Evolutionary conservation across 2,888 invertebrate genomes (phyloP).

Genomic region (Rhingia rostrata): DNA sequence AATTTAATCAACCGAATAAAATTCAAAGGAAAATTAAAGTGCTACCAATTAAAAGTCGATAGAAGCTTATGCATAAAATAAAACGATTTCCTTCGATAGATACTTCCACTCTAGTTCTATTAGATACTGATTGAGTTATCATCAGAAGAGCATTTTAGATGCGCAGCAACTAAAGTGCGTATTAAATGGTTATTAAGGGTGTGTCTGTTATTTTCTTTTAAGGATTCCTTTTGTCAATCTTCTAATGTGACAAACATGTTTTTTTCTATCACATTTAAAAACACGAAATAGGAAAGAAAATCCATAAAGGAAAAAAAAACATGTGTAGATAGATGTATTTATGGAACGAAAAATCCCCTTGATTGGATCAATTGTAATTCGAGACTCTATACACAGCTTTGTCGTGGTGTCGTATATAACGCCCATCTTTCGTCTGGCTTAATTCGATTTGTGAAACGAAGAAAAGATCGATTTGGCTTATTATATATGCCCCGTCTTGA

Average conservation of each 20-base stretch:
- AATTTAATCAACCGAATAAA: constrained; percentile 1
- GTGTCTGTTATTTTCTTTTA: constrained; percentile 40
- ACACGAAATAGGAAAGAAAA: not conserved
- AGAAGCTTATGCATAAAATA: constrained; percentile 30
- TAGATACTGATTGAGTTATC: constrained; percentile 65
- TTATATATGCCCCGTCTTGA: constrained; percentile 62
- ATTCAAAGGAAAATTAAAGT: constrained; percentile 11
- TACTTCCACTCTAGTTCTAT: constrained; percentile 28
- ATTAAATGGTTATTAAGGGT: constrained; percentile 67
- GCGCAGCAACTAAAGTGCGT: constrained; percentile 55
- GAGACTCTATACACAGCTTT: constrained; percentile 41
- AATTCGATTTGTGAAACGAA: constrained; percentile 64
- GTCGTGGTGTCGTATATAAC: constrained; percentile 9
- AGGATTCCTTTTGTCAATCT: not conserved
- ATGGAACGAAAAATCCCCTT: constrained; percentile 55
- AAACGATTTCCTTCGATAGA: constrained; percentile 15
- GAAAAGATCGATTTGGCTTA: constrained; percentile 59
- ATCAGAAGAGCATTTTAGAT: not conserved
- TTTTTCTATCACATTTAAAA: constrained; percentile 16
- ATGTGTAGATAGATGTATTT: not conserved
- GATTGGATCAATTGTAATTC: constrained; percentile 74
- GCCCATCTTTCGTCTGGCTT: constrained; percentile 32
- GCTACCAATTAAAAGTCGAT: constrained; percentile 61
- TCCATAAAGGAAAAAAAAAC: not conserved
- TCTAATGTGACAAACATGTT: not conserved